phyloP scores from a whole-genome alignment of 2,113 vertebrate genomes.

The Myocastor coypus region DNA sequence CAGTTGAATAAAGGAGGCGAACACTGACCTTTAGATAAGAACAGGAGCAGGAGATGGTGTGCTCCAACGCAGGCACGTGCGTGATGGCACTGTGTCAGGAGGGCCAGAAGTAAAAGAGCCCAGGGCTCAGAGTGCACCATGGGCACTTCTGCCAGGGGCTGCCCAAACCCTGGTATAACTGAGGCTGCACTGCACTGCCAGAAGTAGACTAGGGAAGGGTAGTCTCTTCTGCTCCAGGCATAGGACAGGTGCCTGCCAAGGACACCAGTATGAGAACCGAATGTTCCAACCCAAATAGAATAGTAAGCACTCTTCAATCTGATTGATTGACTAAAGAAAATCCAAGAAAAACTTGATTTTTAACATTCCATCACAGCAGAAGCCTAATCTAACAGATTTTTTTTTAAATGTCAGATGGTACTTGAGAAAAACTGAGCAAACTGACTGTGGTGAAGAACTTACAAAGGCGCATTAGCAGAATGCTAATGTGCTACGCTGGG shows the following conservation, averaged over 20 bases:
- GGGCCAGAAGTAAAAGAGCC: not conserved
- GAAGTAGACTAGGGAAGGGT: not conserved
- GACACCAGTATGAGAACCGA: not conserved
- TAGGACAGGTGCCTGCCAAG: not conserved
- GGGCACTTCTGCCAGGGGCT: not conserved
- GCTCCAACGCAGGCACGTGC: not conserved
- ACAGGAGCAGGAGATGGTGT: not conserved
- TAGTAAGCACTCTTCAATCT: not conserved
- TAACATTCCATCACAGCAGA: not conserved
- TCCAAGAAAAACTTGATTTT: constrained; percentile 26
- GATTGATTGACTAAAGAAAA: constrained; percentile 47
- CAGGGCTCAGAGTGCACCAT: not conserved
- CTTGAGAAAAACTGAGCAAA: constrained; percentile 48
- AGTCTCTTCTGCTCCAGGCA: not conserved
- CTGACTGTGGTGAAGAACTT: constrained; percentile 37
- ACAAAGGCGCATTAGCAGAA: constrained; percentile 43
- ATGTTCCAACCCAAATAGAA: not conserved
- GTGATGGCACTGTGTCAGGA: not conserved
- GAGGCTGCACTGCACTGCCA: not conserved
- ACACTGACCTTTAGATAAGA: not conserved
- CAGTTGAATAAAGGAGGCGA: not conserved
- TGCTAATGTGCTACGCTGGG: not conserved
- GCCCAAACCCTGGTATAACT: not conserved
- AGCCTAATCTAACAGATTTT: constrained; percentile 8
- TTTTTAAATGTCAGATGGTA: constrained; percentile 7